These are phyloP conservation scores for Toxonevra muliebris DNA, from an alignment of 2,888 invertebrate species.

Conservation along the genomic window DNA sequence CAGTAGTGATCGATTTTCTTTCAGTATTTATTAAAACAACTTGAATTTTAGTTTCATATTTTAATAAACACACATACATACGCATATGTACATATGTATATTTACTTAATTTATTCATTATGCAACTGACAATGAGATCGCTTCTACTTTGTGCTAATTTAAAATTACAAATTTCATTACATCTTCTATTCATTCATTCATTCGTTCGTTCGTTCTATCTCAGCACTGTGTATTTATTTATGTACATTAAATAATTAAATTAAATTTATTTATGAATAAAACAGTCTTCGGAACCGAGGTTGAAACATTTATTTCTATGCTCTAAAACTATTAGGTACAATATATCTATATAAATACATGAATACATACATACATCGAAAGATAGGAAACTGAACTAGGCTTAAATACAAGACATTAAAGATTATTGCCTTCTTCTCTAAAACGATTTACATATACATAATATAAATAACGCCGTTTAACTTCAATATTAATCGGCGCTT, in stretches of 20 bases:
- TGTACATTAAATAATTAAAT: slow-evolving; percentile 8
- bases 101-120: not conserved
- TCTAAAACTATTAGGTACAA: slow-evolving; percentile 54
- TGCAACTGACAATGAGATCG: slow-evolving; percentile 31
- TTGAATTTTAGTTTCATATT: too few species aligned
- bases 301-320: slow-evolving; percentile 28
- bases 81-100: slow-evolving; percentile 6
- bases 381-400: too few species aligned
- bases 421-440: slow-evolving; percentile 32
- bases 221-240: slow-evolving; percentile 1
- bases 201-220: not conserved
- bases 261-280: slow-evolving; percentile 18
- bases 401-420: too few species aligned
- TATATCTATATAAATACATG: slow-evolving; percentile 34
- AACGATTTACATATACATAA: slow-evolving; percentile 35
- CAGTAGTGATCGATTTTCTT: too few species aligned
- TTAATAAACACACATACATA: slow-evolving; percentile 34
- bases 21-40: too few species aligned
- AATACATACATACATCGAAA: not conserved
- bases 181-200: slow-evolving; percentile 14
- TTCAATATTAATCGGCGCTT: slow-evolving; percentile 3
- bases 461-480: slow-evolving; percentile 39
- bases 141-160: slow-evolving; percentile 16
- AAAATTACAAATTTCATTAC: slow-evolving; percentile 1
- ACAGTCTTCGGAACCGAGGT: slow-evolving; percentile 28